Evolutionary conservation across 2,113 vertebrate genomes (phyloP), one percentile per base, ranked within the genome.

Genomic region (Thalassoma bifasciatum): DNA sequence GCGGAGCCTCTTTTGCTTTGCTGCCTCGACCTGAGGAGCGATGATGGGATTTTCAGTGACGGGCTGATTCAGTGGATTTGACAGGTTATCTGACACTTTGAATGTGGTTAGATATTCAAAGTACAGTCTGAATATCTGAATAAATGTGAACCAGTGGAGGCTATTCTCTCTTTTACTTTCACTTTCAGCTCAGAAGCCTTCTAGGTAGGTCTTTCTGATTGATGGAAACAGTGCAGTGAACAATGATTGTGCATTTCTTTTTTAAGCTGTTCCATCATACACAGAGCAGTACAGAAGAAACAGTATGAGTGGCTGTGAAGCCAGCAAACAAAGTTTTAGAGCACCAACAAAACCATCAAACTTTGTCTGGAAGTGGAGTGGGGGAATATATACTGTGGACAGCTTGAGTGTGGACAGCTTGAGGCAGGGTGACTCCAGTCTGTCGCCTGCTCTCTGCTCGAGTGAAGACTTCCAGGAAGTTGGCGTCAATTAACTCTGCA

Each of bases 31-130:
- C 17, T 17, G 10, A 11, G 40, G 68, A 57, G 49, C 16, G 10
- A 66, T 65, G 37, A 81, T 71, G 22, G 37, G 46, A 60, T 38
- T 53, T 73, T 72, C 10, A n/a, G 46, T 40, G 56, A 49, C 11
- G 22, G 36, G 24, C 50, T 62, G 44, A 59, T 54, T 62, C 16
- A 5, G 14, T 7, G 23, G 50, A 76, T 44, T 16, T 57, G 42
- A 44, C 50, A 60, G 19, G 17, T 62, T 57, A 26, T 51, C 40
- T 38, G 42, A 44, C 13, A 44, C 42, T 44, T 5, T 44, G 42
- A 44, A 4, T 14, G 40, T n/a, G 54, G 59, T 60, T 54, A 51
- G 66, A 44, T 14, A 72, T 52, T 12, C 58, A 50, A n/a, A 62
- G 24, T 17, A 49, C 42, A 23, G n/a, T 34, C 24, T 71, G n/a